Evolutionary conservation across 2,797 vertebrate species (phyloP).

Genomic region (Furcifer pardalis): DNA sequence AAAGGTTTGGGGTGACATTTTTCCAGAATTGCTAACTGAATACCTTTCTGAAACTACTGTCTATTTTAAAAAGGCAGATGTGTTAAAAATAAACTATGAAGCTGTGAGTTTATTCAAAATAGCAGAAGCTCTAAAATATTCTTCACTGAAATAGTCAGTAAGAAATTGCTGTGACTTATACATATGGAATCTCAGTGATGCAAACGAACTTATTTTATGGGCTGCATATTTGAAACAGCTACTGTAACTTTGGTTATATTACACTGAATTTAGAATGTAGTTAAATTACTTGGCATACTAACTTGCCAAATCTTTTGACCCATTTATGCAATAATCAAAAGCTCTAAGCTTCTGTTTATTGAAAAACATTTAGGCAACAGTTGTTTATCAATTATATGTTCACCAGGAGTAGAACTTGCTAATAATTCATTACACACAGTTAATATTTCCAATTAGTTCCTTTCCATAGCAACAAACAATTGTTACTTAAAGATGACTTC

Average conservation of each 20-base stretch:
- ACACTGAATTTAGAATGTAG: not conserved
- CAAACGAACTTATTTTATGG: not conserved
- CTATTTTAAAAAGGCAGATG: not conserved
- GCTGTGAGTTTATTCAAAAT: conserved; percentile 4
- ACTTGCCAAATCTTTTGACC: not conserved
- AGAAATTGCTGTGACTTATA: not conserved
- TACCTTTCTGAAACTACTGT: conserved; percentile 6
- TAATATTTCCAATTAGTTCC: not conserved
- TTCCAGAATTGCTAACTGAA: not conserved
- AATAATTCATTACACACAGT: not conserved
- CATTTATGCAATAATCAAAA: not conserved
- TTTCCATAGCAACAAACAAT: not conserved
- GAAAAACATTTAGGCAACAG: not conserved
- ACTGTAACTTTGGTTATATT: not conserved
- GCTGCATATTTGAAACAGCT: not conserved
- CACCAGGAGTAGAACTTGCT: not conserved
- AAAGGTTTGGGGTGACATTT: not conserved
- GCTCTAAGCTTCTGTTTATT: not conserved
- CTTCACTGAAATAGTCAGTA: not conserved
- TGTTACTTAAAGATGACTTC: not conserved
- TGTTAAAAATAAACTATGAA: conserved; percentile 2
- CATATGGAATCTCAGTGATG: not conserved
- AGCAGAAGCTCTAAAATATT: not conserved
- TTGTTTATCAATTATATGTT: not conserved
- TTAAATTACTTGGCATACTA: not conserved